Evolutionary conservation across 2,113 vertebrate species (phyloP).

Genomic region (Nyctibius bracteatus): DNA sequence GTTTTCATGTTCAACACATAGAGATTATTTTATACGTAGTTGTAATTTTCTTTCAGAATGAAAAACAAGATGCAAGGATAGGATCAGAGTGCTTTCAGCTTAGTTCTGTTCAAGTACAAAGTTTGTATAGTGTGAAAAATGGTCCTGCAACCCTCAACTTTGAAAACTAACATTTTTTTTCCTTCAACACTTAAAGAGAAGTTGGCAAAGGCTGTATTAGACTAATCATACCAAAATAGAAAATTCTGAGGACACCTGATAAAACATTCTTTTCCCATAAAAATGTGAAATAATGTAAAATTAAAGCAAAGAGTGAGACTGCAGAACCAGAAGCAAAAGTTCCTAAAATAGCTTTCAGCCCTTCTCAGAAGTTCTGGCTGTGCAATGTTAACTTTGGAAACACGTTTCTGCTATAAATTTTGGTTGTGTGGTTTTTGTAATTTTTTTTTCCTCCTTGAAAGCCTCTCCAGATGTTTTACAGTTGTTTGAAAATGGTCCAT

Average conservation of each 20-base stretch:
- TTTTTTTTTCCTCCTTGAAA: slow-evolving; percentile 26
- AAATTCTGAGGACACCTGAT: slow-evolving; percentile 8
- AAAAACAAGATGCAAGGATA: neutral
- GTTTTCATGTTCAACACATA: neutral
- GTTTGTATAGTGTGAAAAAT: neutral
- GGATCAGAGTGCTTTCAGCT: neutral
- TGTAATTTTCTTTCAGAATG: neutral
- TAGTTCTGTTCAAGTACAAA: neutral
- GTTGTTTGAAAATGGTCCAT: slow-evolving; percentile 47
- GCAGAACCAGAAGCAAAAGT: neutral
- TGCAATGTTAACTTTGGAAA: slow-evolving; percentile 51
- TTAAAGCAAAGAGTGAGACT: neutral
- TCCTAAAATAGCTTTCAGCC: slow-evolving; percentile 39
- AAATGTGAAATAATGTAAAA: slow-evolving; percentile 9
- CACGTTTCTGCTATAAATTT: slow-evolving; percentile 52
- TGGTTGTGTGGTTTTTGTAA: slow-evolving; percentile 26
- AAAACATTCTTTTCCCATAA: slow-evolving; percentile 14
- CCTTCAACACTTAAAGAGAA: neutral
- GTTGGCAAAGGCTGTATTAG: neutral
- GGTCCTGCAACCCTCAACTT: neutral
- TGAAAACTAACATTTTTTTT: neutral
- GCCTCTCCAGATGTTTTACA: slow-evolving; percentile 59
- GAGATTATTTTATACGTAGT: neutral
- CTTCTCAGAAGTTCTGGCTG: slow-evolving; percentile 26
- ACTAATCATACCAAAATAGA: neutral